Base-by-base conservation (phyloP, 2,888 invertebrate species). In the Macrostomum cliftonense region DNA sequence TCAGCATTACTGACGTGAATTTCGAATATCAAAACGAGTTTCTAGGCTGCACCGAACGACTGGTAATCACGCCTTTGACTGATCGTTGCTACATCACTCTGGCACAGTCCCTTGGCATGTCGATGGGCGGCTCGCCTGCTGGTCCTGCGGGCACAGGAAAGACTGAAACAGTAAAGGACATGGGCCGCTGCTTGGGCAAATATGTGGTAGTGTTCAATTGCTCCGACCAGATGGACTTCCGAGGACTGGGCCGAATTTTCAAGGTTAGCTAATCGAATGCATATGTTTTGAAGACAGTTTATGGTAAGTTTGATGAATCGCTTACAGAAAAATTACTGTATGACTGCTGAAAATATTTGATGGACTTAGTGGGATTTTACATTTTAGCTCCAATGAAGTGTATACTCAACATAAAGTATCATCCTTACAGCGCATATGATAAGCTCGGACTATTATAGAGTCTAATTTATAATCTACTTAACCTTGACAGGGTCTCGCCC, bases 81-180 rank as follows among this genome's bases (percentile, higher is more conserved):
- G 91, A 93, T 73, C 86, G 91, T 63, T 93, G 93, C 71, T 93
- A 93, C 71, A 93, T 93, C 59, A 93, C 93, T 0, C 72, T 93
- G 49, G 89, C 91, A 0, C 93, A 93, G 73, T 91, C 91, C 0
- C 71, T 93, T 52, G 83, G 87, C 0, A 83, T 91, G 80, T 86
- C 87, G 55, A 87, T 91, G 88, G 93, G 93, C 14, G 91, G 89
- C 0, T 85, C 87, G 14, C 91, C 91, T 0, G 88, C 89, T 58
- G 91, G 93, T 0, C 91, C 91, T 1, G 91, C 91, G 0, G 91
- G 91, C 12, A 93, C 91, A 0, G 91, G 91, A 5, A 71, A 71
- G 54, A 71, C 71, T 13, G 71, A 71, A 56, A 70, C 71, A 14
- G 57, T 58, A 47, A 63, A 63, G 51, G 70, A 70, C 57, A 70